phyloP scores from a whole-genome alignment of 2,888 invertebrate genomes.

The Limnephilus auricula region DNA sequence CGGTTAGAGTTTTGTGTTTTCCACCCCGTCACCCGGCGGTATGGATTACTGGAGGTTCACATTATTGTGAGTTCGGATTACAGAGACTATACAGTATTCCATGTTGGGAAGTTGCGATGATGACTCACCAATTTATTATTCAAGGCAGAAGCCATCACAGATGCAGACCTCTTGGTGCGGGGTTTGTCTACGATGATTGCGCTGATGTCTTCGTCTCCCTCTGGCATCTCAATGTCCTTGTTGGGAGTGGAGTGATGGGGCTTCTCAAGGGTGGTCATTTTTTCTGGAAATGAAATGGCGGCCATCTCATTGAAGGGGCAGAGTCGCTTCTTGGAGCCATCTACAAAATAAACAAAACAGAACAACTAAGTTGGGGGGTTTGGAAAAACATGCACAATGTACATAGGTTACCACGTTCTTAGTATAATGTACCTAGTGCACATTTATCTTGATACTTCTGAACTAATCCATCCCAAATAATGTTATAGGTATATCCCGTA shows the following conservation, averaged over 20 bases:
- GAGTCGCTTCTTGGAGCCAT: constrained; percentile 24
- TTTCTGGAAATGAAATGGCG: background rate
- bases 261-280: background rate
- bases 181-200: background rate
- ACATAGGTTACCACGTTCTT: too few relatives aligned
- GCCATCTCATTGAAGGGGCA: constrained; percentile 10
- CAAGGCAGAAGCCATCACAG: constrained; percentile 56
- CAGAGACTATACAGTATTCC: too few relatives aligned
- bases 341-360: background rate
- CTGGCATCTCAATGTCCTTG: constrained; percentile 25
- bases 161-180: constrained; percentile 54
- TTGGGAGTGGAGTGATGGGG: constrained; percentile 46
- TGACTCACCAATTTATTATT: constrained; percentile 55
- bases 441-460: too few relatives aligned
- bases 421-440: too few relatives aligned
- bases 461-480: too few relatives aligned
- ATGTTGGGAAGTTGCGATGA: background rate
- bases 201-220: constrained; percentile 18
- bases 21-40: too few relatives aligned
- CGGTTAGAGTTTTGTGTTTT: too few relatives aligned
- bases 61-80: too few relatives aligned
- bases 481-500: too few relatives aligned
- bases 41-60: too few relatives aligned
- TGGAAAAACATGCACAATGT: too few relatives aligned
- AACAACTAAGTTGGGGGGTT: too few relatives aligned